Evolutionary conservation across 2,113 vertebrate species (phyloP).

Genomic region (Protobothrops mucrosquamatus): DNA sequence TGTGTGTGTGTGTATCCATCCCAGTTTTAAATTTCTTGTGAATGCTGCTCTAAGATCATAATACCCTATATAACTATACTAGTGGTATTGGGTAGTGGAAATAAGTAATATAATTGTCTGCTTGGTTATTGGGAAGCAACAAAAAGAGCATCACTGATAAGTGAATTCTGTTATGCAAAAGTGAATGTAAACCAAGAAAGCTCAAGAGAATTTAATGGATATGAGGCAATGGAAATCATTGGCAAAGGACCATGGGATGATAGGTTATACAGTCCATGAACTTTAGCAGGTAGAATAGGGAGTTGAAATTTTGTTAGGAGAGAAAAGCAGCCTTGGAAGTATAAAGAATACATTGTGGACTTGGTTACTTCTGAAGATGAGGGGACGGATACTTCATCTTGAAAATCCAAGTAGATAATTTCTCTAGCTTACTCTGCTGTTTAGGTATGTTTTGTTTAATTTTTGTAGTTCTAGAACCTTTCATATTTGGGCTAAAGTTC

Average conservation of each 20-base stretch:
- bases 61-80: not conserved
- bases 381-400: not conserved
- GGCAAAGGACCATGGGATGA: not conserved
- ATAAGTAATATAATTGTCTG: not conserved
- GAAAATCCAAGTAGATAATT: not conserved
- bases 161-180: not conserved
- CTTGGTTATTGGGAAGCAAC: not conserved
- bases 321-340: not conserved
- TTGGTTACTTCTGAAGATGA: not conserved
- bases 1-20: not conserved
- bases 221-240: not conserved
- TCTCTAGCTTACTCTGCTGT: not conserved
- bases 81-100: not conserved
- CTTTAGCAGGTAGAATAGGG: not conserved
- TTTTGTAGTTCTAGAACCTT: not conserved
- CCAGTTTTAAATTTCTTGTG: not conserved
- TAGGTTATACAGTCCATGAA: not conserved
- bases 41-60: not conserved
- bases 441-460: not conserved
- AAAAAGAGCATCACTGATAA: not conserved
- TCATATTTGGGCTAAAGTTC: slow-evolving; percentile 5
- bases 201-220: not conserved
- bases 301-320: not conserved
- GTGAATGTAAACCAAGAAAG: not conserved
- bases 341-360: not conserved